phyloP scores from a whole-genome alignment of 2,888 invertebrate genomes.

The Linyphia triangularis region DNA sequence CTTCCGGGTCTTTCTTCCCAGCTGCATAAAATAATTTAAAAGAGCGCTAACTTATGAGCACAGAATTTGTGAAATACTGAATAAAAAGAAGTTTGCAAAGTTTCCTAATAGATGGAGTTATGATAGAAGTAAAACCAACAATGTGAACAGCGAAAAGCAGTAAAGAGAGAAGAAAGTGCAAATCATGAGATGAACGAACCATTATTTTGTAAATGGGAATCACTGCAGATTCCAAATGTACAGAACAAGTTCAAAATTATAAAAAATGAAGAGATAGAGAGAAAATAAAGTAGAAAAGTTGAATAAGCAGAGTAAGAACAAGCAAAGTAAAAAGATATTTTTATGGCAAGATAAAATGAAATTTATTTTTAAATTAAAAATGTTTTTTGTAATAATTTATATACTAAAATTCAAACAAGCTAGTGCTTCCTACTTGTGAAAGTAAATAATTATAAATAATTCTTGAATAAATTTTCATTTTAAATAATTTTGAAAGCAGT shows the following conservation, averaged over 20 bases:
- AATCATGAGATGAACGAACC: background rate
- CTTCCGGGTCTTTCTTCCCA: slow-evolving; percentile 55
- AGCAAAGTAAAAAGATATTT: background rate
- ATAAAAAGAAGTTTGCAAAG: background rate
- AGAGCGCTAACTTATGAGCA: background rate
- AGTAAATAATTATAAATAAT: background rate
- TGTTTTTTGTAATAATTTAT: background rate
- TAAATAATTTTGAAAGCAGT: too few relatives aligned
- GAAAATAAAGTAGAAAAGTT: background rate
- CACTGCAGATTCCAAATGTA: background rate
- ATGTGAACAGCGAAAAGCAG: background rate
- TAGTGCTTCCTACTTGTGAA: too few relatives aligned
- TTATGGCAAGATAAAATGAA: background rate
- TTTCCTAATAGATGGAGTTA: background rate
- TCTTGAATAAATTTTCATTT: background rate
- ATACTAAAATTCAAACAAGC: background rate
- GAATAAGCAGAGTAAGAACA: background rate
- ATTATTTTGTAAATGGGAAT: too few relatives aligned
- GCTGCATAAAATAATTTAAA: slow-evolving; percentile 57
- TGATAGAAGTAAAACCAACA: background rate
- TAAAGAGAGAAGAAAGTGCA: background rate
- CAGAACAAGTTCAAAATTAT: background rate
- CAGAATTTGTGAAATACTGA: background rate
- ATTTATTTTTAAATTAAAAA: background rate
- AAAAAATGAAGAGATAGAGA: background rate